phyloP scores from a whole-genome alignment of 2,888 invertebrate species.

The Allygus modestus region DNA sequence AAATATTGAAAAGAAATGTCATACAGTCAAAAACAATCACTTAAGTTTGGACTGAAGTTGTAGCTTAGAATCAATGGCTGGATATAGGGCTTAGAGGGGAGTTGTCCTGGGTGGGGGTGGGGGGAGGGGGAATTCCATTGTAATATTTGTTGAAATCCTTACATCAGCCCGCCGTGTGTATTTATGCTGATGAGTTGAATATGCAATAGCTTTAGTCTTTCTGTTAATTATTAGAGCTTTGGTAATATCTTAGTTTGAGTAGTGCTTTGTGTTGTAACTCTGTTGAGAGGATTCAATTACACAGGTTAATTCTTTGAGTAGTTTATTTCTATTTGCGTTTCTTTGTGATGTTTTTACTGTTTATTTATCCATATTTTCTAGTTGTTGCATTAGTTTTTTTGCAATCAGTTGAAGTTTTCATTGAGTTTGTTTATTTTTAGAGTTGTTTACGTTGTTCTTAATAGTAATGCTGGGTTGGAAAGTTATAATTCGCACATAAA shows the following conservation, averaged over 20 bases:
- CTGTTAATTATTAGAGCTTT: slow-evolving; percentile 29
- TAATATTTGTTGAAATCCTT: slow-evolving; percentile 43
- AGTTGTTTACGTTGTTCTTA: too few species aligned
- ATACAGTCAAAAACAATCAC: slow-evolving; percentile 28
- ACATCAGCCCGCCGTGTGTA: slow-evolving; percentile 31
- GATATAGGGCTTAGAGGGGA: slow-evolving; percentile 12
- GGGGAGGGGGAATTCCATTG: slow-evolving; percentile 24
- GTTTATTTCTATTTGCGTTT: not conserved
- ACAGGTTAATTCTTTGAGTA: too few species aligned
- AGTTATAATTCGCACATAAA: too few species aligned
- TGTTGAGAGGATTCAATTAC: not conserved
- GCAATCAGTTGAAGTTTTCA: too few species aligned
- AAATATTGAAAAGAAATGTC: slow-evolving; percentile 1
- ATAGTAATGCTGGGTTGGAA: too few species aligned
- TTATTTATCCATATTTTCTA: too few species aligned
- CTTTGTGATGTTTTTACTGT: too few species aligned
- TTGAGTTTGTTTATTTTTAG: too few species aligned
- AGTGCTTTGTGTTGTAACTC: not conserved
- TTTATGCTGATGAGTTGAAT: slow-evolving; percentile 36
- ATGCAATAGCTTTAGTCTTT: slow-evolving; percentile 36
- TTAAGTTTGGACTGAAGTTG: slow-evolving; percentile 32
- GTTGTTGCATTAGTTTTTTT: too few species aligned
- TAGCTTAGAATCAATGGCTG: slow-evolving; percentile 31
- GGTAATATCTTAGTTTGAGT: slow-evolving; percentile 18
- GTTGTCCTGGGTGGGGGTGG: not conserved